Evolutionary conservation across 2,113 vertebrate species (phyloP).

Genomic region (Pimephales promelas): DNA sequence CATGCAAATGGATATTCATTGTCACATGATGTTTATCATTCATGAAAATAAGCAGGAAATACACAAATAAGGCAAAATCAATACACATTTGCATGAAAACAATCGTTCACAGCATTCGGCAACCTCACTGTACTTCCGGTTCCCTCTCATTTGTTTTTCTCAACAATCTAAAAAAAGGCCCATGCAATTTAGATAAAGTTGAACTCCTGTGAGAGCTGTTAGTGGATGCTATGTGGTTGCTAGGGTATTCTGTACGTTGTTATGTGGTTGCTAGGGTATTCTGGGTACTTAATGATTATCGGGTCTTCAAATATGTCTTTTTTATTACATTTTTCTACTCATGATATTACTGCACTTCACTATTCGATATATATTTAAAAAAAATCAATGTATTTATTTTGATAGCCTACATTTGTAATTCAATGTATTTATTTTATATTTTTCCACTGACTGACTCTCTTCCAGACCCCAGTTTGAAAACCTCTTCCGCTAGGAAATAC

Average conservation of each 20-base stretch:
- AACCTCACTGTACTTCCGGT: neutral
- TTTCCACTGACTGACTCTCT: too few relatives aligned
- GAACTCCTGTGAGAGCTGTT: too few relatives aligned
- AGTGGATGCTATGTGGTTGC: neutral
- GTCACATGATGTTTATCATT: neutral
- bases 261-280: neutral
- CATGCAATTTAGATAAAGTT: neutral
- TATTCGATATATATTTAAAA: too few relatives aligned
- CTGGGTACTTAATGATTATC: neutral
- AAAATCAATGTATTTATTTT: too few relatives aligned
- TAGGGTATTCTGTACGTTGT: neutral
- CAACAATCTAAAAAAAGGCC: neutral
- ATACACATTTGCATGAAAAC: neutral
- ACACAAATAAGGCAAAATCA: neutral
- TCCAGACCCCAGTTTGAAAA: too few relatives aligned
- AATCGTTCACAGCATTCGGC: neutral
- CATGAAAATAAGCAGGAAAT: neutral
- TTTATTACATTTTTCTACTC: too few relatives aligned
- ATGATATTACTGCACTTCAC: too few relatives aligned
- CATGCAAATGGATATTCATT: neutral
- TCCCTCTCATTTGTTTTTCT: neutral
- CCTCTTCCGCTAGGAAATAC: too few relatives aligned
- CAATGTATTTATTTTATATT: too few relatives aligned
- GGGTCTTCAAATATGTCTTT: too few relatives aligned
- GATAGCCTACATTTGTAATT: too few relatives aligned